phyloP scores from a whole-genome alignment of 2,797 vertebrate genomes.

The Onychomys leucogaster region DNA sequence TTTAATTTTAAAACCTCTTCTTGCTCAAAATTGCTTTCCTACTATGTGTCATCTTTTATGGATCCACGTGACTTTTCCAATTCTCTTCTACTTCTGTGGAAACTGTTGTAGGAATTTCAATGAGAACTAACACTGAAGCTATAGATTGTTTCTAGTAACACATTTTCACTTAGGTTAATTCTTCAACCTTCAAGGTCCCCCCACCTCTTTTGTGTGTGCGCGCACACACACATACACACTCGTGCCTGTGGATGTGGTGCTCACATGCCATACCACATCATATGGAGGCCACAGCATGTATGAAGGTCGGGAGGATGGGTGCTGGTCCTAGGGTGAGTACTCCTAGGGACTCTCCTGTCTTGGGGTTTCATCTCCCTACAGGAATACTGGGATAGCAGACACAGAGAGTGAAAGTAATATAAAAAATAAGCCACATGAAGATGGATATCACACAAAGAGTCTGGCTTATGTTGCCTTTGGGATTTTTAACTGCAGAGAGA shows the following conservation, averaged over 20 bases:
- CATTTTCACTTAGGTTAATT: not conserved
- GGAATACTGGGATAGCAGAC: not conserved
- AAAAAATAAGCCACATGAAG: too few species aligned
- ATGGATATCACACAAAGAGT: too few species aligned
- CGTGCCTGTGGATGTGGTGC: not conserved
- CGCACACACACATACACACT: not conserved
- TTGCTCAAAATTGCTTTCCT: not conserved
- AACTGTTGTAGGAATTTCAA: not conserved
- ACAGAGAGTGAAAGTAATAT: too few species aligned
- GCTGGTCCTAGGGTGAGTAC: not conserved
- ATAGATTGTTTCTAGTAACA: not conserved
- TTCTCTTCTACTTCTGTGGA: not conserved
- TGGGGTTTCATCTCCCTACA: not conserved
- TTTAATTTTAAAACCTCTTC: not conserved
- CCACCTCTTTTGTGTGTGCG: too few species aligned
- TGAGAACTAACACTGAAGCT: not conserved
- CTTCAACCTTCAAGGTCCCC: too few species aligned
- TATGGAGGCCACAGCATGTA: not conserved
- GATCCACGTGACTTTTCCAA: not conserved
- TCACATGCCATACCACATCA: not conserved
- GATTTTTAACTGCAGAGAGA: too few species aligned
- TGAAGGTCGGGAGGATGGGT: not conserved
- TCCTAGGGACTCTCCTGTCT: not conserved
- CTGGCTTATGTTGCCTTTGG: too few species aligned
- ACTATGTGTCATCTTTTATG: not conserved